These are phyloP conservation scores for Haemorhous mexicanus DNA, from an alignment of 2,113 vertebrate species.

Conservation along the genomic window DNA sequence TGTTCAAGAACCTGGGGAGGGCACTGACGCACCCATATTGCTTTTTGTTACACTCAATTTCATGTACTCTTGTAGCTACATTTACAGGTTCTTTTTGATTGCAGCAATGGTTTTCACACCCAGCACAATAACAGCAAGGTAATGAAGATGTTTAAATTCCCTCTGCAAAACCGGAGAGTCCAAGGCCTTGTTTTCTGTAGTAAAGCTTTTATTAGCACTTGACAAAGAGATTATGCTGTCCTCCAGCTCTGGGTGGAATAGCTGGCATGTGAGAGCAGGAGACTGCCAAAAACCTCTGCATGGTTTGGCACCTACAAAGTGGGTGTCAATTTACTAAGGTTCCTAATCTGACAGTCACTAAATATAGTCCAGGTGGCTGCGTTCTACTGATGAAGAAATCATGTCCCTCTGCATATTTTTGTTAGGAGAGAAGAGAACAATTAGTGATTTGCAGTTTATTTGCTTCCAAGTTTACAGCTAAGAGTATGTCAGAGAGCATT, in stretches of 20 bases:
- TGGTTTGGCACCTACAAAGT: slow-evolving; percentile 6
- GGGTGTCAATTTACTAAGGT: slow-evolving; percentile 5
- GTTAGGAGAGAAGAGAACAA: not conserved
- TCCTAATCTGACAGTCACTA: slow-evolving; percentile 33
- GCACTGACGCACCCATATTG: not conserved
- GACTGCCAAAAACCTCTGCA: slow-evolving; percentile 6
- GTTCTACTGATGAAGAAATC: not conserved
- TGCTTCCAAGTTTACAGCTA: not conserved
- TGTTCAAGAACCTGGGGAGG: not conserved
- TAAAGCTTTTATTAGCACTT: slow-evolving; percentile 30
- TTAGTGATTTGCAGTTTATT: not conserved
- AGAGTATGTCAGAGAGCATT: not conserved
- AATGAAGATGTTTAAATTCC: not conserved
- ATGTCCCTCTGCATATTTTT: not conserved
- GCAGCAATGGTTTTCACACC: not conserved
- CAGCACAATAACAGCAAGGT: not conserved
- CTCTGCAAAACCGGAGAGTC: not conserved
- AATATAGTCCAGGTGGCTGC: slow-evolving; percentile 28
- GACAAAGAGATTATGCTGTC: not conserved
- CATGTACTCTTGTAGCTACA: not conserved
- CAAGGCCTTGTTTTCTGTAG: not conserved
- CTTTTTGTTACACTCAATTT: not conserved
- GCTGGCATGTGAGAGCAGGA: not conserved
- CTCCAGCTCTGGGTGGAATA: not conserved
- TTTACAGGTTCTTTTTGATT: not conserved